Base-by-base conservation (phyloP, 2,888 invertebrate species). In the Notodonta dromedarius region DNA sequence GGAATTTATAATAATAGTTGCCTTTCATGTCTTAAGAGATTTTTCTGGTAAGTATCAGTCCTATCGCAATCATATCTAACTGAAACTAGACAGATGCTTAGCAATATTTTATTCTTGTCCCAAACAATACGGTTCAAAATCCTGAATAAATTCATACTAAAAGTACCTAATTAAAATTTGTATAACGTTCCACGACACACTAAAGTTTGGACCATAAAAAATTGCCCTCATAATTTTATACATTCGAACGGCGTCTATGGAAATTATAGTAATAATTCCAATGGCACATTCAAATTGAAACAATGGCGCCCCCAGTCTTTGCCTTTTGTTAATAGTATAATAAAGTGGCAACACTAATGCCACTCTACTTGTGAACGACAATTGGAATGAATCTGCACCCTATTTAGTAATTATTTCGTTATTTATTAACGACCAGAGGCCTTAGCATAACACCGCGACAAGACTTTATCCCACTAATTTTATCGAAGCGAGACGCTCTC, bases 241-340 rank as follows among this genome's bases (percentile, higher is more conserved):
- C 71, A 70, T 76, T 79, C 74, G 64, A 69, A 58, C 60, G 72
- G 68, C 73, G 73, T 72, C 75, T 82, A 90, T 89, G 90, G 86
- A 89, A 89, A 90, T 88, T 83, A 79, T 78, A 73, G 85, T 81
- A 87, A 87, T 89, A 88, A 88, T 82, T 85, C 75, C 75, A 74
- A 77, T 76, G 80, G 79, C 79, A 82, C 80, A 87, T 89, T 83
- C 80, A 86, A 82, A 84, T 86, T 90, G 90, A 93, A 92, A 92
- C 92, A 93, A 93, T 83, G 80, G 89, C 81, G 72, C 73, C 82
- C 91, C 85, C 87, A 76, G 76, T 86, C 83, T 79, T 82, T 83
- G 85, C 86, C 87, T 88, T 82, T 91, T 90, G 89, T 91, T 86
- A 86, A 85, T 83, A 82, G 84, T 83, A 87, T 89, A 89, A 90